Evolutionary conservation across 2,797 vertebrate genomes (phyloP).

Genomic region (Hoplostethus atlanticus): DNA sequence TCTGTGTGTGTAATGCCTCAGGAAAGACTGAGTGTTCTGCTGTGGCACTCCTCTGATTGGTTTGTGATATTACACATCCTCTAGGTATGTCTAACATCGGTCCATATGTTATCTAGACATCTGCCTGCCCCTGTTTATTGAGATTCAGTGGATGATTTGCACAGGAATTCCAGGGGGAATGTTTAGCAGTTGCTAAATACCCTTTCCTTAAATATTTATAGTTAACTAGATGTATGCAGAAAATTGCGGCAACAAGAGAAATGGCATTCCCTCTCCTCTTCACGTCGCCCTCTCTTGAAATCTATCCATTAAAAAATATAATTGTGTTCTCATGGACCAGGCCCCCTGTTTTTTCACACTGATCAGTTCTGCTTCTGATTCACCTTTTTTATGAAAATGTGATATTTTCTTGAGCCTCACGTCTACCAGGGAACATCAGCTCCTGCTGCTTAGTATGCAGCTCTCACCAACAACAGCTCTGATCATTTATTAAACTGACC

Average conservation of each 20-base stretch:
- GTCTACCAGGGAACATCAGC: conserved; percentile 44
- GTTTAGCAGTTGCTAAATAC: conserved; percentile 1
- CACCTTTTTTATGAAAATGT: conserved; percentile 65
- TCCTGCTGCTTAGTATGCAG: conserved; percentile 64
- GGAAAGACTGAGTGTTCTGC: conserved; percentile 17
- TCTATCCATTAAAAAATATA: conserved; percentile 73
- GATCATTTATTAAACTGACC: conserved; percentile 67
- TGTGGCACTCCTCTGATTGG: conserved; percentile 28
- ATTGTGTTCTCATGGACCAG: conserved; percentile 49
- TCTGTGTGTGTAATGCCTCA: conserved; percentile 43
- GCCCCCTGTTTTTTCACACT: conserved; percentile 20
- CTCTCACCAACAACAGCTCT: conserved; percentile 23
- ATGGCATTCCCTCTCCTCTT: conserved; percentile 36
- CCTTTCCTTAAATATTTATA: conserved; percentile 31
- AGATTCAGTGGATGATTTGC: conserved; percentile 7
- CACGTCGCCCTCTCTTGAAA: conserved; percentile 45
- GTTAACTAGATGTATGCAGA: conserved; percentile 24
- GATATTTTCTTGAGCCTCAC: conserved; percentile 37
- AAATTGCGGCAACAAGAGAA: conserved; percentile 20
- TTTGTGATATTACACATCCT: conserved; percentile 43
- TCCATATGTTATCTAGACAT: not conserved
- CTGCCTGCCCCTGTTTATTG: not conserved
- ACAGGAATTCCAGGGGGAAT: conserved; percentile 5
- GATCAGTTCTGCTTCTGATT: conserved; percentile 47
- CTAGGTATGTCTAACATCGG: conserved; percentile 32